Base-by-base conservation (phyloP, 2,113 vertebrate species). In the Pseudopodoces humilis region DNA sequence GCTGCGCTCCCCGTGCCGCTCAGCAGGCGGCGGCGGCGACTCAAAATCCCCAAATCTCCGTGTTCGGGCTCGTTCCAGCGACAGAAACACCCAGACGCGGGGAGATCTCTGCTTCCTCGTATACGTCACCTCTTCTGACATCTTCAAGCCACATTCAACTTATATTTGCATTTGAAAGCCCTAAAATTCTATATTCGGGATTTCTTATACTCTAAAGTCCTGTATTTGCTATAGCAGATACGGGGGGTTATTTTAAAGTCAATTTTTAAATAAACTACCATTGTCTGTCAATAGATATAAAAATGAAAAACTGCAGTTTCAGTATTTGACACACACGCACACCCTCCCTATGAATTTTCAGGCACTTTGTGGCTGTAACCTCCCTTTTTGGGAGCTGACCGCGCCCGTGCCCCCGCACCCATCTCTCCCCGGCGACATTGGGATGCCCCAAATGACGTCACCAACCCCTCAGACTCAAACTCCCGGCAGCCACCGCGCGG, bases 61-160 rank as follows among this genome's bases (percentile, higher is more conserved):
- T 0, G 1, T 11, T 25, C 5, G 27, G 20, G n/a, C 6, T 6
- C 3, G 10, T 31, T 39, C 33, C 41, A 8, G 30, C 1, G 24
- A 12, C 53, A 10, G 14, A 27, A 30, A 22, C 10, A 2, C 4
- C 33, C 3, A 3, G 4, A 7, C 25, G 5, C 33, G 0, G 6
- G 6, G 28, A 30, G 10, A 6, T 21, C 10, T 9, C 24, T 9
- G 20, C 4, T 47, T 3, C 28, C 23, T 12, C 7, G 1, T 3
- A 9, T 1, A 9, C 20, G 22, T 20, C 58, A 7, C 10, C 46
- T 11, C 60, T 30, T 22, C 47, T 8, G 9, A 8, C 31, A 17
- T 7, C 41, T 55, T 44, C 49, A 9, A 35, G 25, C 25, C 25
- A 2, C 39, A 7, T 24, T 37, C 62, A 15, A 35, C 20, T 7